Percentiles rank a stretch among this genome's conserved stretches.
phyloP scores from a whole-genome alignment of 2,888 invertebrate species.

The Eupithecia centaureata region DNA sequence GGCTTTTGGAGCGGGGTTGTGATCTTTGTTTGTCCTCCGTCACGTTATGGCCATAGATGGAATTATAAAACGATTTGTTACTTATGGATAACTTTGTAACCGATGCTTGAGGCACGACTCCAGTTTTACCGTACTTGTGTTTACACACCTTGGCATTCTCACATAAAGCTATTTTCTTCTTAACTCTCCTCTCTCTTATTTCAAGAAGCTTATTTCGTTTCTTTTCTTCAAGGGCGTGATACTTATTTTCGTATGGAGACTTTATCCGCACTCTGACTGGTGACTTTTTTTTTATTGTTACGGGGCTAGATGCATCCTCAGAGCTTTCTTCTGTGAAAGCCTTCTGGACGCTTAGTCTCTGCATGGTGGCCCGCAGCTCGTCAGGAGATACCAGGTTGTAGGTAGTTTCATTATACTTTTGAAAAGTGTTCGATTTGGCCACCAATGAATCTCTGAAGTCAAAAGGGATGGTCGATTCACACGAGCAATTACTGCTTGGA shows the following conservation, averaged over 20 bases:
- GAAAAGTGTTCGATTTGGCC: slow-evolving; percentile 15
- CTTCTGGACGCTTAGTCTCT: slow-evolving; percentile 57
- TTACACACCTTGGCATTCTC: slow-evolving; percentile 67
- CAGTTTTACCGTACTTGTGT: slow-evolving; percentile 59
- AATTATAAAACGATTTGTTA: slow-evolving; percentile 77
- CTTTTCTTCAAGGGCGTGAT: slow-evolving; percentile 67
- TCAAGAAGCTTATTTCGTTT: slow-evolving; percentile 71
- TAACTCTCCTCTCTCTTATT: slow-evolving; percentile 71
- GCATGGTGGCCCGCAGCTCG: slow-evolving; percentile 59
- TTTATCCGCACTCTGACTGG: slow-evolving; percentile 65
- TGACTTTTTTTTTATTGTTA: slow-evolving; percentile 59
- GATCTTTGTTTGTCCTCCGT: slow-evolving; percentile 49
- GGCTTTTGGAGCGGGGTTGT: slow-evolving; percentile 44
- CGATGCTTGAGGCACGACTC: slow-evolving; percentile 63
- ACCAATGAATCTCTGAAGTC: neutral
- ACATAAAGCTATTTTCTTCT: slow-evolving; percentile 64
- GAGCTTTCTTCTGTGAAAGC: slow-evolving; percentile 62
- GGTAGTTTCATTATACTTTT: slow-evolving; percentile 42
- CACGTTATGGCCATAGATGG: slow-evolving; percentile 68
- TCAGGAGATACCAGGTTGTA: slow-evolving; percentile 50
- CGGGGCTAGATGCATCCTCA: slow-evolving; percentile 48
- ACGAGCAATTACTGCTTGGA: neutral
- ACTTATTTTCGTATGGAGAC: slow-evolving; percentile 76
- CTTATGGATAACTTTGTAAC: slow-evolving; percentile 77
- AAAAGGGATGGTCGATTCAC: neutral